Conservation (phyloP, 2,888 invertebrate species). For the Nymphalis polychloros region DNA sequence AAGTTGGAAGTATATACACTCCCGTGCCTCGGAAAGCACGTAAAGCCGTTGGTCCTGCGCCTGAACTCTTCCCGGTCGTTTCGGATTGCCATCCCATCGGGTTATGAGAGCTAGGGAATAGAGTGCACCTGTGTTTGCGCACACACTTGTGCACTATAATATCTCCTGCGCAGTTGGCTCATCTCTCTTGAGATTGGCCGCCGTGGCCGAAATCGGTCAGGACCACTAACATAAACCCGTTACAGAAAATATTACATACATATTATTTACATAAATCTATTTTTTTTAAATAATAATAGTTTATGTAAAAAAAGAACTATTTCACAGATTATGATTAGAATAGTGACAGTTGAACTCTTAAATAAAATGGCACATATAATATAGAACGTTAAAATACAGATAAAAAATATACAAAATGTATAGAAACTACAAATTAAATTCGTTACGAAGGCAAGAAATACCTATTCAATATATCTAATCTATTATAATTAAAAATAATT, state of each 20-base stretch:
- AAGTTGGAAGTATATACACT: too few species aligned
- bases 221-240: too few species aligned
- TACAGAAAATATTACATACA: not conserved
- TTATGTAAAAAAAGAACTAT: not conserved
- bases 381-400: constrained; percentile 36
- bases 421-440: constrained; percentile 59
- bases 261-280: not conserved
- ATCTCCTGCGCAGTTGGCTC: too few species aligned
- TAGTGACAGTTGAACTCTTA: constrained; percentile 4
- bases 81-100: too few species aligned
- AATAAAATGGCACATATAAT: constrained; percentile 49
- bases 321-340: not conserved
- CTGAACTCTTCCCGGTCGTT: too few species aligned
- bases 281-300: not conserved
- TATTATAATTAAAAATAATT: constrained; percentile 52
- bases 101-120: too few species aligned
- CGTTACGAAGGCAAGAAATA: constrained; percentile 68
- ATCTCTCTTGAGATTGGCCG: too few species aligned
- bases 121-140: too few species aligned
- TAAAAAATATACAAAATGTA: constrained; percentile 39
- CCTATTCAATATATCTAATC: constrained; percentile 45
- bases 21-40: too few species aligned
- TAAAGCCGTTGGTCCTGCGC: too few species aligned
- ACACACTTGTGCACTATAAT: too few species aligned
- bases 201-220: too few species aligned